These are phyloP conservation scores for Amphimallon solstitiale DNA, from an alignment of 2,888 invertebrate species.

Conservation along the genomic window DNA sequence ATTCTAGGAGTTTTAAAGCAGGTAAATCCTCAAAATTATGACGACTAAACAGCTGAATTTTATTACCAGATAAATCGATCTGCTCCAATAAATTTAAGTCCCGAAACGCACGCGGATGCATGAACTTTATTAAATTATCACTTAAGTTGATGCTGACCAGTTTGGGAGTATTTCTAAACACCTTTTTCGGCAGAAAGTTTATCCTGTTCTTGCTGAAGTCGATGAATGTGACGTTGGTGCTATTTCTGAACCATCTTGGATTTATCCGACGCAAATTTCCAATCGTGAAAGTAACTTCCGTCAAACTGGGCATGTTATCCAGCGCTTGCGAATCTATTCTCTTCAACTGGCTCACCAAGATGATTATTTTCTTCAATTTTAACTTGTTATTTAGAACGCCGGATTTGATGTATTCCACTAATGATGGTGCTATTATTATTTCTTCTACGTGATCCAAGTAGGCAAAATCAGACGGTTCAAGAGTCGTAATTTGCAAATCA, in stretches of 20 bases:
- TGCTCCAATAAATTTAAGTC: conserved; percentile 5
- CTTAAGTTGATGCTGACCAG: conserved; percentile 13
- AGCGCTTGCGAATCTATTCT: conserved; percentile 14
- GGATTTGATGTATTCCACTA: conserved; percentile 5
- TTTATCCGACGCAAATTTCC: conserved; percentile 14
- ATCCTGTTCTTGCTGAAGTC: conserved; percentile 22
- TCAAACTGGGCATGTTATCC: conserved; percentile 11
- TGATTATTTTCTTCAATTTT: conserved; percentile 2
- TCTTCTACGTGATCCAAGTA: conserved; percentile 17
- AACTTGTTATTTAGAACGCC: conserved; percentile 13
- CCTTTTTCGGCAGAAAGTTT: conserved; percentile 10
- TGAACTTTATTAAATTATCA: conserved; percentile 21
- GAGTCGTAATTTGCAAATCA: background rate
- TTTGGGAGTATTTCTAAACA: conserved; percentile 7
- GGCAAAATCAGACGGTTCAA: background rate
- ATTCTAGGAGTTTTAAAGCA: conserved; percentile 1
- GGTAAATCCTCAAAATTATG: background rate
- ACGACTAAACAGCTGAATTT: conserved; percentile 10
- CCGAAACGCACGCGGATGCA: conserved; percentile 24
- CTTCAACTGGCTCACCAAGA: conserved; percentile 5
- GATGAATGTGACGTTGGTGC: background rate
- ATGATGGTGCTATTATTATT: conserved; percentile 2
- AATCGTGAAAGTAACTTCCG: background rate
- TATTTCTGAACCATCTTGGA: conserved; percentile 11
- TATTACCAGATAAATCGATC: conserved; percentile 24